Evolutionary conservation across 1,140 invertebrate genomes (phyloP).

Genomic region (Tetragnatha versicolor): DNA sequence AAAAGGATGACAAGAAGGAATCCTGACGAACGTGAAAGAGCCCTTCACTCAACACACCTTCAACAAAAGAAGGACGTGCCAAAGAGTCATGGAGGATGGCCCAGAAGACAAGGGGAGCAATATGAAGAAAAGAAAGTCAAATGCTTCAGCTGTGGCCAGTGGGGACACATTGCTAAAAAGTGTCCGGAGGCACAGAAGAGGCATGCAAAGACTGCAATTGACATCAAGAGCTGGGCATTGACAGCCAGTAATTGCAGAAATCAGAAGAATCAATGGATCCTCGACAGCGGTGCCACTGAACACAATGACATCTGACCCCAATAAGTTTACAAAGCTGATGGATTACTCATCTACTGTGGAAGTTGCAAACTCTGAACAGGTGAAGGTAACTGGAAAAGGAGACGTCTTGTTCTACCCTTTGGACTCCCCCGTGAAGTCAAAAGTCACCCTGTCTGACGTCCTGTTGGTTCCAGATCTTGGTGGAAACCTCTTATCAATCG

Average conservation of each 20-base stretch:
- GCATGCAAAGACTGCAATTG: constrained; percentile 5
- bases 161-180: constrained; percentile 20
- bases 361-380: constrained; percentile 3
- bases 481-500: constrained; percentile 13
- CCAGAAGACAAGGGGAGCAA: neutral
- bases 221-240: neutral
- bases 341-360: neutral
- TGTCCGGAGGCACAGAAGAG: neutral
- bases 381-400: neutral
- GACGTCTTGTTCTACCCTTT: neutral
- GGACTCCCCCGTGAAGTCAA: neutral
- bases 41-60: neutral
- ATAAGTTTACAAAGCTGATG: neutral
- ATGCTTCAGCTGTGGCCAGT: constrained; percentile 18
- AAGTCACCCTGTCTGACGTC: neutral
- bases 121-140: neutral
- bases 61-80: neutral
- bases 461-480: constrained; percentile 14
- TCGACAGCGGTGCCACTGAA: constrained; percentile 15
- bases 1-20: constrained; percentile 1
- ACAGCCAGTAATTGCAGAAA: neutral
- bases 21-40: neutral
- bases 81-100: neutral
- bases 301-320: constrained; percentile 10
- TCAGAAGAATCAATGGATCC: neutral